A percentile compares a stretch with the other conserved stretches of the same genome.
phyloP scores from a whole-genome alignment of 1,140 invertebrate genomes.

The Heliconius himera region DNA sequence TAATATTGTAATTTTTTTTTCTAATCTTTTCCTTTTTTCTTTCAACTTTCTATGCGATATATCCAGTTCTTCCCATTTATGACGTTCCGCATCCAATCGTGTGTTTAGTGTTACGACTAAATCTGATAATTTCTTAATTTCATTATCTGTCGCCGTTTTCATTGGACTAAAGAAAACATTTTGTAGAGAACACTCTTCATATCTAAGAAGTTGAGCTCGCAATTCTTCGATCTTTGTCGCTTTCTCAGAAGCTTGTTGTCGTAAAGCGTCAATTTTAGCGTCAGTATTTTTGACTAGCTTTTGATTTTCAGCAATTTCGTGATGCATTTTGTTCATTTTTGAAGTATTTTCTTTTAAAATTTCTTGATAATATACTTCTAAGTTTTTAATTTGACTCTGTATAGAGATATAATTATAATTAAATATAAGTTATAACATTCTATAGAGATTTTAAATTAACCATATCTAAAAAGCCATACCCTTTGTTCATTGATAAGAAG shows the following conservation, averaged over 20 bases:
- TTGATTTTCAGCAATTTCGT: conserved; percentile 64
- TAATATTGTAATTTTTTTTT: conserved; percentile 50
- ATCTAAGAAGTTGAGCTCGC: conserved; percentile 64
- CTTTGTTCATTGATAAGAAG: conserved; percentile 82
- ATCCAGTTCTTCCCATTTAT: conserved; percentile 70
- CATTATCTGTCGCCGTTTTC: conserved; percentile 76
- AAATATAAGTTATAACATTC: background rate
- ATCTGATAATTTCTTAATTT: conserved; percentile 70
- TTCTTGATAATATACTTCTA: conserved; percentile 74
- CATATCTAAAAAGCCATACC: conserved; percentile 52
- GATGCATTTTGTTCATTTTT: conserved; percentile 72
- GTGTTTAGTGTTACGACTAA: conserved; percentile 62
- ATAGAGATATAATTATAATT: conserved; percentile 32
- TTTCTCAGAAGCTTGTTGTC: conserved; percentile 69
- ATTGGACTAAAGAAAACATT: conserved; percentile 76
- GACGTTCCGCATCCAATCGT: conserved; percentile 63
- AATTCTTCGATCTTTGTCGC: conserved; percentile 72
- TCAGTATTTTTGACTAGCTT: conserved; percentile 68
- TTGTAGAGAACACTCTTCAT: conserved; percentile 75
- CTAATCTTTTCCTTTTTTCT: conserved; percentile 63
- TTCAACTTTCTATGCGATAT: conserved; percentile 54
- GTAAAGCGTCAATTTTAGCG: conserved; percentile 69
- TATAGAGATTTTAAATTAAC: background rate
- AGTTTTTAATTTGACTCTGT: conserved; percentile 73
- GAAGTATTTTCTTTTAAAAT: conserved; percentile 68